Evolutionary conservation across 1,140 invertebrate species (phyloP).

Genomic region (Sminthurides bifidus): DNA sequence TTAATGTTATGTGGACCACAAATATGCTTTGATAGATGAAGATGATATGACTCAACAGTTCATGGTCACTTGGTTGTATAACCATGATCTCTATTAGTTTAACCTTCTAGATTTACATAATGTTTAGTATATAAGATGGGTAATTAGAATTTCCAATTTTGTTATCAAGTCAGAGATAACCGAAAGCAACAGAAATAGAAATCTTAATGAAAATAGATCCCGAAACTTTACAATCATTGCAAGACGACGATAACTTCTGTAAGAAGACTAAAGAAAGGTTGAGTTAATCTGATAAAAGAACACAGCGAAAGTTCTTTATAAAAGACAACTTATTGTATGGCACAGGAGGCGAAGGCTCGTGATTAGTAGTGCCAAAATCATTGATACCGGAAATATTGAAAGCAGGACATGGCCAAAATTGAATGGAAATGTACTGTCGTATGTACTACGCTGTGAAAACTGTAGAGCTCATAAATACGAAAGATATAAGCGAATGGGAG

Average conservation of each 20-base stretch:
- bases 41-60: no score
- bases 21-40: no score
- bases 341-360: not conserved
- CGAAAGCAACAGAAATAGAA: no score
- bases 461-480: conserved; percentile 2
- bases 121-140: no score
- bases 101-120: no score
- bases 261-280: not conserved
- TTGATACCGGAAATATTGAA: conserved; percentile 5
- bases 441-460: not conserved
- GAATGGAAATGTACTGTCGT: not conserved
- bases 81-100: no score
- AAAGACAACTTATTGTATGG: not conserved
- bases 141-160: no score
- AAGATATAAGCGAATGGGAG: not conserved
- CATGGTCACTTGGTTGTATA: no score
- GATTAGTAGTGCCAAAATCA: conserved; percentile 1
- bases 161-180: no score
- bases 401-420: not conserved
- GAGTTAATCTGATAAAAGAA: not conserved
- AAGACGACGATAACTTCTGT: not conserved
- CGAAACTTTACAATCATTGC: not conserved
- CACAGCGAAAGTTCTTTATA: not conserved
- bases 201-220: not conserved
- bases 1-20: no score